Conservation (phyloP, 2,113 vertebrate genomes). For the Circaetus gallicus region DNA sequence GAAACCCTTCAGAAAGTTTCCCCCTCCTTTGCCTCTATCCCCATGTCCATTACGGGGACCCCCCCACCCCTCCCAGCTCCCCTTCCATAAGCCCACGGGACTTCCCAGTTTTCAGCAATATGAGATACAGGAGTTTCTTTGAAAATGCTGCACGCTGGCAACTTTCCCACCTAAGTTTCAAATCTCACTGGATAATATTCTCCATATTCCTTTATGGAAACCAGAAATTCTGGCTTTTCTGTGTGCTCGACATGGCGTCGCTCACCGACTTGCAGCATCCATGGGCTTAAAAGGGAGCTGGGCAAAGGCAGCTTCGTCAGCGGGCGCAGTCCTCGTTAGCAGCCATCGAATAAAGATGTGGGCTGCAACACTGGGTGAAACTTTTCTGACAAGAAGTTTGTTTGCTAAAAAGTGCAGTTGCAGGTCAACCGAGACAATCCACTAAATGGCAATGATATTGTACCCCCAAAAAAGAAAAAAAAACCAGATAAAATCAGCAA, state of each 20-base stretch:
- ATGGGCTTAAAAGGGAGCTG: neutral
- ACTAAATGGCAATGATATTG: fast-evolving
- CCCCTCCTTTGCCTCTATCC: neutral
- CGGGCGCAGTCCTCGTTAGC: neutral
- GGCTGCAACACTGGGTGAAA: fast-evolving
- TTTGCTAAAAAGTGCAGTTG: neutral
- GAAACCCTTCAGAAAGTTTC: constrained; percentile 29
- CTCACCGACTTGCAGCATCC: neutral
- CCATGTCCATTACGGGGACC: neutral
- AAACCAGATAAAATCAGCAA: neutral
- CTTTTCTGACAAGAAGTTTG: fast-evolving
- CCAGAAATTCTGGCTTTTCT: constrained; percentile 50
- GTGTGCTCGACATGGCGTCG: neutral
- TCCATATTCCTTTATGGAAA: constrained; percentile 65
- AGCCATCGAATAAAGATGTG: fast-evolving
- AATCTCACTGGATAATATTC: constrained; percentile 65
- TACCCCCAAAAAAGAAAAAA: neutral
- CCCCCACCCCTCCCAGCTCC: neutral
- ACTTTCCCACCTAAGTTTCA: constrained; percentile 62
- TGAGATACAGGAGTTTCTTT: constrained; percentile 57
- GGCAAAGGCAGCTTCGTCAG: neutral
- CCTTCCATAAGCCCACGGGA: neutral
- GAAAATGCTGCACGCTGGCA: constrained; percentile 43
- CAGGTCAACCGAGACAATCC: fast-evolving
- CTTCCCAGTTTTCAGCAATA: constrained; percentile 57